Evolutionary conservation across 1,140 invertebrate genomes (phyloP).

Genomic region (Lamellibrachia luymesi): DNA sequence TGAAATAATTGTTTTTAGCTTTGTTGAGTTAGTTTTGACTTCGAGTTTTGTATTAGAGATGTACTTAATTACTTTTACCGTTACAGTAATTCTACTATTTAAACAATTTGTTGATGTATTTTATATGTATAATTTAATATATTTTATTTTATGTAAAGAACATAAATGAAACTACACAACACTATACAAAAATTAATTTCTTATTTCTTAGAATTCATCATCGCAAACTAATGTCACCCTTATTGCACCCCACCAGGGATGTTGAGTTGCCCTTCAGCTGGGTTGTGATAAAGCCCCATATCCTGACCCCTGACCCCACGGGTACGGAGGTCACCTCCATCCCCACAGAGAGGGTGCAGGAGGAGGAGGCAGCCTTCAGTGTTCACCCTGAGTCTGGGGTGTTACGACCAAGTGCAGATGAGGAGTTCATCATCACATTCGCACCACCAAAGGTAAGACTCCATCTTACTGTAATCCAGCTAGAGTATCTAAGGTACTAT

Average conservation of each 20-base stretch:
- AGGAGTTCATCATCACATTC: slow-evolving; percentile 50
- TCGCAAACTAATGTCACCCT: neutral
- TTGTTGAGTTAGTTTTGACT: too few species aligned
- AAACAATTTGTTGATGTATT: too few species aligned
- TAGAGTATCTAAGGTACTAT: neutral
- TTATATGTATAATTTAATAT: too few species aligned
- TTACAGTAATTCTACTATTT: too few species aligned
- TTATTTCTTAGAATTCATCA: neutral
- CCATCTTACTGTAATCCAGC: neutral
- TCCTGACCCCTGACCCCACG: slow-evolving; percentile 28
- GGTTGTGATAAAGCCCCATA: slow-evolving; percentile 52
- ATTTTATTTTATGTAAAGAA: too few species aligned
- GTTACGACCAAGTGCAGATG: slow-evolving; percentile 35
- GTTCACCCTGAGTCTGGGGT: slow-evolving; percentile 47
- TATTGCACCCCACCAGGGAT: slow-evolving; percentile 24
- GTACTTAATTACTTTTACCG: too few species aligned
- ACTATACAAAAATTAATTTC: too few species aligned
- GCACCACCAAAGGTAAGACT: slow-evolving; percentile 46
- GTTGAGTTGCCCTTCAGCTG: slow-evolving; percentile 52
- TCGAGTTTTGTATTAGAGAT: too few species aligned
- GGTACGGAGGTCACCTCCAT: slow-evolving; percentile 23
- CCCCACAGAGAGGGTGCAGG: slow-evolving; percentile 37
- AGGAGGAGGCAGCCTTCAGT: slow-evolving; percentile 49
- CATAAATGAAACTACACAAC: too few species aligned
- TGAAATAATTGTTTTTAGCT: too few species aligned